Percentiles rank a stretch among this genome's conserved stretches.
Conservation (phyloP, 2,113 vertebrate genomes). For the Chroicocephalus ridibundus region DNA sequence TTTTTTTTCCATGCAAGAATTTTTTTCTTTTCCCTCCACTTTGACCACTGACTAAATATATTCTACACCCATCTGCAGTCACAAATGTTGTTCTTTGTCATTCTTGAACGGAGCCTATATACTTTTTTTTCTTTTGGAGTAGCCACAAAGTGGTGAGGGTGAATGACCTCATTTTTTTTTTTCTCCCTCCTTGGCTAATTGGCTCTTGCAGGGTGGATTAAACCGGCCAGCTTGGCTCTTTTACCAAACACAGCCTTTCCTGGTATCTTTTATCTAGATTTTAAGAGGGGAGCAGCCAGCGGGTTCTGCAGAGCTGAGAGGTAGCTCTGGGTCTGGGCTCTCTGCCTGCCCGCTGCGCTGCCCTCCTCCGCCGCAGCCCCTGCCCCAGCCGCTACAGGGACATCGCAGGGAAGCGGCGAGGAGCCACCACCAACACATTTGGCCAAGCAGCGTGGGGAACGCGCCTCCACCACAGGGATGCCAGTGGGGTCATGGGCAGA, state of each 20-base stretch:
- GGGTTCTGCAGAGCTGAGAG: neutral
- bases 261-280: neutral
- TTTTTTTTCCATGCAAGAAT: constrained; percentile 48
- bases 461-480: fast-evolving
- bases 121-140: constrained; percentile 38
- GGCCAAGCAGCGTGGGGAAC: fast-evolving
- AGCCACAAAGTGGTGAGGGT: constrained; percentile 42
- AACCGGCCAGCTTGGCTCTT: neutral
- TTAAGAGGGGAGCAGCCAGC: neutral
- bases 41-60: constrained; percentile 60
- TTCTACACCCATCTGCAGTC: constrained; percentile 20
- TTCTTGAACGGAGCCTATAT: constrained; percentile 44
- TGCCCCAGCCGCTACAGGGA: neutral
- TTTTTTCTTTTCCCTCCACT: constrained; percentile 41
- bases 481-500: neutral
- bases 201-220: constrained; percentile 35
- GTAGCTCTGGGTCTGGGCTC: neutral
- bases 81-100: constrained; percentile 55
- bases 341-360: neutral
- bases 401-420: fast-evolving
- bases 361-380: neutral
- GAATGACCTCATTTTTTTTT: constrained; percentile 21
- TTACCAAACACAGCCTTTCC: neutral
- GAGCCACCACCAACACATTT: neutral
- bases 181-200: neutral